Percentiles rank a stretch among this genome's conserved stretches.
These are phyloP conservation scores for Hermatobates lingyangjiaoensis DNA, from an alignment of 1,140 invertebrate genomes.

Conservation along the genomic window DNA sequence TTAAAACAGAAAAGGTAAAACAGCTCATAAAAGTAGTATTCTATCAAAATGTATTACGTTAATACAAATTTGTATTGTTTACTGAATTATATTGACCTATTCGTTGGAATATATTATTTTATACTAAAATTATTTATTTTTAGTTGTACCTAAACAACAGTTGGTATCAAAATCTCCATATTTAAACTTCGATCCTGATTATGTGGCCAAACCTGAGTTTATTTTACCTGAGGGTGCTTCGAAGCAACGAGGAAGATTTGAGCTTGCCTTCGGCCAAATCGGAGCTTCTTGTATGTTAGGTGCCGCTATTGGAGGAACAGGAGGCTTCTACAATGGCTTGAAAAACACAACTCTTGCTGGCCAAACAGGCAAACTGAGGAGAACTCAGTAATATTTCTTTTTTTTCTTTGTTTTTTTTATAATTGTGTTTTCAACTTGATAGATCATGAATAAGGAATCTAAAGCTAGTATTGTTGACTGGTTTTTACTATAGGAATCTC, in stretches of 20 bases:
- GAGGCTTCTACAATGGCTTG: slow-evolving; percentile 70
- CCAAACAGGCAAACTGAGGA: slow-evolving; percentile 66
- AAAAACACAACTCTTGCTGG: slow-evolving; percentile 63
- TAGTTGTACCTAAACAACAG: slow-evolving; percentile 5
- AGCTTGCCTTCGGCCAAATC: slow-evolving; percentile 82
- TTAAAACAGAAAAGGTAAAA: neutral
- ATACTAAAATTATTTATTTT: slow-evolving; percentile 4
- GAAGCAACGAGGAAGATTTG: slow-evolving; percentile 61
- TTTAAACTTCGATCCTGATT: slow-evolving; percentile 76
- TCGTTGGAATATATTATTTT: neutral
- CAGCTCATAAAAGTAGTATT: neutral
- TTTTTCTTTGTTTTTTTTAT: slow-evolving; percentile 1
- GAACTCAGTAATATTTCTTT: slow-evolving; percentile 57
- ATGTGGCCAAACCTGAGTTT: slow-evolving; percentile 73
- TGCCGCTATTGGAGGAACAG: slow-evolving; percentile 60
- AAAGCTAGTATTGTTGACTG: too few species aligned
- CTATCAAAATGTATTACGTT: neutral
- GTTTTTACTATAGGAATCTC: too few species aligned
- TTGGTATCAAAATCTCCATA: slow-evolving; percentile 48
- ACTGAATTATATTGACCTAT: neutral
- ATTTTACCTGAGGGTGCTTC: slow-evolving; percentile 78
- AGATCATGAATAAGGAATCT: too few species aligned
- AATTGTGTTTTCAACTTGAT: too few species aligned
- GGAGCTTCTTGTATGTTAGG: slow-evolving; percentile 71
- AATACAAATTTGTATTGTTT: neutral